Evolutionary conservation across 1,140 invertebrate genomes (phyloP), one percentile per base, ranked within the genome.

Genomic region (Pachyrhynchus sulphureomaculatus): DNA sequence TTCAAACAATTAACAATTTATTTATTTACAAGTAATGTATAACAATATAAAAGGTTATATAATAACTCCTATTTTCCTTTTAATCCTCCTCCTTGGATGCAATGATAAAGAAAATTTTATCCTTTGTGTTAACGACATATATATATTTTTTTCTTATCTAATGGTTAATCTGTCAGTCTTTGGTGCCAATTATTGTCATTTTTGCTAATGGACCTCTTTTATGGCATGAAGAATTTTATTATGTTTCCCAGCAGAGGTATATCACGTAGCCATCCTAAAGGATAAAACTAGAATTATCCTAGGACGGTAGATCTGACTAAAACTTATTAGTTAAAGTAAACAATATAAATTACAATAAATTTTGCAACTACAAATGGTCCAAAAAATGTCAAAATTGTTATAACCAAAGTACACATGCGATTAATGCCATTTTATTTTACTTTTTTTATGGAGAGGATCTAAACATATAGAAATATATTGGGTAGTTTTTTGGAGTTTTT

Each of bases 241-340:
- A 62, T 62, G 41, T 62, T 47, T 32, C 49, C 59, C 49, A 62
- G 59, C 13, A 53, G 42, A 47, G 59, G 59, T 54, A 62, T 42
- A 41, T 21, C 36, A 45, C 49, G 59, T 10, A 62, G 59, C 59
- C 47, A 54, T 62, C 59, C 59, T 62, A 62, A 49, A 51, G 39
- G 59, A 62, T 62, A 62, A 62, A 62, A 62, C 58, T 52, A 62
- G 15, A 62, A 62, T 62, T 62, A 62, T 62, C 59, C 59, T 52
- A 47, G 47, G 48, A 62, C 42, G 59, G 59, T 37, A 23, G 37
- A 42, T 47, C 13, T 42, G 48, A 12, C 51, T 53, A 44, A 41
- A 52, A 20, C 44, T 44, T 45, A 8, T n/a, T 24, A 34, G 13
- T 42, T 29, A 32, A 17, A 13, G 12, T 41, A 49, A 34, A 9